A percentile compares a stretch with the other conserved stretches of the same genome.
Evolutionary conservation across 1,140 invertebrate genomes (phyloP).

Genomic region (Drosophila orena): DNA sequence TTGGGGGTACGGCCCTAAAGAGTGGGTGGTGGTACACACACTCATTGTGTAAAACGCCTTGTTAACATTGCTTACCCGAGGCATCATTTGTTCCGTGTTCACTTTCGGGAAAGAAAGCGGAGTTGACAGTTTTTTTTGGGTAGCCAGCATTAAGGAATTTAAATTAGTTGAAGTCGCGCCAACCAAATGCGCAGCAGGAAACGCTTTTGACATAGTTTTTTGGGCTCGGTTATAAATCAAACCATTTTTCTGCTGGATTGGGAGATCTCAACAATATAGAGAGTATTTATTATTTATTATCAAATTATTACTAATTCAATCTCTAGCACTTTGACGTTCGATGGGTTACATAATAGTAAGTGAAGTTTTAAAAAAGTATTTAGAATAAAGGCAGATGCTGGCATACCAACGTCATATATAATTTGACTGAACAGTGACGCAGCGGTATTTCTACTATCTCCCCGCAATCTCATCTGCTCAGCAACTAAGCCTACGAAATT

Average conservation of each 20-base stretch:
- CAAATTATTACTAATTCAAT: too few species aligned
- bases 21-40: slow-evolving; percentile 10
- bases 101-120: slow-evolving; percentile 20
- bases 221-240: slow-evolving; percentile 59
- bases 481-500: neutral
- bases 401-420: neutral
- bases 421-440: slow-evolving; percentile 15
- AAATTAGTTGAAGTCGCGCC: slow-evolving; percentile 62
- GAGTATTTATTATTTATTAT: too few species aligned
- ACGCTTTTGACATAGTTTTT: slow-evolving; percentile 74
- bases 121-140: slow-evolving; percentile 66
- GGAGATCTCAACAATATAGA: too few species aligned
- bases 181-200: slow-evolving; percentile 67
- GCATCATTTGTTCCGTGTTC: slow-evolving; percentile 58
- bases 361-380: neutral
- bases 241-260: neutral
- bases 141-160: slow-evolving; percentile 65
- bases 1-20: neutral
- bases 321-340: neutral
- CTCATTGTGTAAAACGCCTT: slow-evolving; percentile 77
- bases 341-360: neutral
- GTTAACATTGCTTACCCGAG: slow-evolving; percentile 72
- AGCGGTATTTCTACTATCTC: slow-evolving; percentile 4
- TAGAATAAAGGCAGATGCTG: slow-evolving; percentile 3
- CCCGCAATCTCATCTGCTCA: slow-evolving; percentile 22